These are phyloP conservation scores for Lucinisca nassula DNA, from an alignment of 2,888 invertebrate genomes.

Conservation along the genomic window DNA sequence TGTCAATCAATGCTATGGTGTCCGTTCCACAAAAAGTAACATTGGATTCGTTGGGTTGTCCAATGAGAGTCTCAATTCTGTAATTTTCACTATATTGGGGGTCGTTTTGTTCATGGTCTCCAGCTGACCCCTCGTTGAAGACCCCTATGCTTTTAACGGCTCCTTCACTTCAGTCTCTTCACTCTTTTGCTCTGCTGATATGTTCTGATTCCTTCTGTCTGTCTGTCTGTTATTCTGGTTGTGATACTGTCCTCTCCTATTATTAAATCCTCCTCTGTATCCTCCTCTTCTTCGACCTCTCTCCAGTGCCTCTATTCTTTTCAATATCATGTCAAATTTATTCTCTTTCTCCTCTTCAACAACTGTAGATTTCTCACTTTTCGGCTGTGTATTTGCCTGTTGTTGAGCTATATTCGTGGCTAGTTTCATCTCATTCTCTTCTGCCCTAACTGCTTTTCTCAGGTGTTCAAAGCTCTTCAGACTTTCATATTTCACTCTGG, in stretches of 20 bases:
- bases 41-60: neutral
- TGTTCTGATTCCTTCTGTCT: neutral
- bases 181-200: neutral
- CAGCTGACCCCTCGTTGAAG: constrained; percentile 4
- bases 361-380: no score
- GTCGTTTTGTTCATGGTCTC: neutral
- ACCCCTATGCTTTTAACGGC: neutral
- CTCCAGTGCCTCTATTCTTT: constrained; percentile 1
- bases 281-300: neutral
- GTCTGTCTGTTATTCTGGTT: neutral
- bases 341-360: neutral
- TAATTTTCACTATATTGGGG: neutral
- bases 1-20: neutral
- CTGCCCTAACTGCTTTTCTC: neutral
- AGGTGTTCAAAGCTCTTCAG: neutral
- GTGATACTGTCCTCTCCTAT: neutral
- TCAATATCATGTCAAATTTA: neutral
- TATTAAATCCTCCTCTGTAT: neutral
- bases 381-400: neutral
- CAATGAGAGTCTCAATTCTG: neutral
- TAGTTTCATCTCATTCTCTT: neutral
- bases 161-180: neutral
- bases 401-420: neutral
- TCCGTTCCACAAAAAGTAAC: neutral
- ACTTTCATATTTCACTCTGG: neutral